These are phyloP conservation scores for Heliconius hewitsoni DNA, from an alignment of 1,140 invertebrate species.

Conservation along the genomic window DNA sequence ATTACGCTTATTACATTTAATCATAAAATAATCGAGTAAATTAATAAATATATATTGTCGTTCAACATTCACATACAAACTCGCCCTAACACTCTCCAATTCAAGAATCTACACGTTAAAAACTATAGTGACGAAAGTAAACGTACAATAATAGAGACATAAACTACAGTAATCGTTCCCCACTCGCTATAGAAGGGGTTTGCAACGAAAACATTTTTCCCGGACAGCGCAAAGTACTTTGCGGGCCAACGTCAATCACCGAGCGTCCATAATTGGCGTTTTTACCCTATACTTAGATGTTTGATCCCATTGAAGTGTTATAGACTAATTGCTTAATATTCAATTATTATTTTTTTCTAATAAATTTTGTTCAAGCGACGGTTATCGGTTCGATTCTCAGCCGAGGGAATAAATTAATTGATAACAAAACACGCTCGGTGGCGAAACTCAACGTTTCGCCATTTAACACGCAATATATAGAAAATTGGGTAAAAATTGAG, in stretches of 20 bases:
- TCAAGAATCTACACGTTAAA: background rate
- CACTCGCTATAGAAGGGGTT: constrained; percentile 31
- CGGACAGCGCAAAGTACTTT: constrained; percentile 38
- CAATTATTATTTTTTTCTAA: background rate
- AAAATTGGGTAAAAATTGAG: too few species aligned
- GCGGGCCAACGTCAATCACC: constrained; percentile 39
- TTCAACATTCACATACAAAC: background rate
- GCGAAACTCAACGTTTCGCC: too few species aligned
- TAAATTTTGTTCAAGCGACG: background rate
- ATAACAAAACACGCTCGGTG: too few species aligned
- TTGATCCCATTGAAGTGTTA: constrained; percentile 7
- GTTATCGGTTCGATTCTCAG: too few species aligned
- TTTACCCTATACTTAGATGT: constrained; percentile 31
- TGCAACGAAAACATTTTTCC: constrained; percentile 38
- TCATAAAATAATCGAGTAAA: too few species aligned
- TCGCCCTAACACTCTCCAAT: background rate
- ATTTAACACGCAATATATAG: too few species aligned
- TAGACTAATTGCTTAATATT: background rate
- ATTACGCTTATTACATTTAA: too few species aligned
- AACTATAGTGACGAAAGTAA: constrained; percentile 6
- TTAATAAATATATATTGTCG: too few species aligned
- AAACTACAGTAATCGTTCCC: constrained; percentile 22
- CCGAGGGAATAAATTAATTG: too few species aligned
- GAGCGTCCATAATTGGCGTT: constrained; percentile 35
- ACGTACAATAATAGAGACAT: constrained; percentile 27